Evolutionary conservation across 2,888 invertebrate species (phyloP), one percentile per base, ranked within the genome.

Genomic region (Matsumyia berberina): DNA sequence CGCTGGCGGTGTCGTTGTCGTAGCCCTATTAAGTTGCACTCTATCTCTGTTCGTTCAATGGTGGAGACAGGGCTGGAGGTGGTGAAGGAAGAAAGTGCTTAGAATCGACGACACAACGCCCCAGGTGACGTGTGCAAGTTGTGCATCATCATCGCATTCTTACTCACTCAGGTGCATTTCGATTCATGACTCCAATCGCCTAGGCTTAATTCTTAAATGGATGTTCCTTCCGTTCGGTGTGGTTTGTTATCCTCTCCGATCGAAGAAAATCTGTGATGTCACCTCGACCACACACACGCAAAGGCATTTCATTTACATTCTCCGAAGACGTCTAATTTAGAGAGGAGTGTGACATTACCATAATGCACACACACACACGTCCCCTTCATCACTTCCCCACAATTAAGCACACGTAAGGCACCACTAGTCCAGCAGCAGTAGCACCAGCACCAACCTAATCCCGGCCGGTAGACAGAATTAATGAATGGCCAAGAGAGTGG

Each of bases 401-500:
- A 66, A 69, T 53, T 76, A 17, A 80, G 49, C 62, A 51, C 69
- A 64, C 67, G 39, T 76, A 57, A 62, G 49, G 37, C 29, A 64
- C 44, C 37, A 53, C 51, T 15, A 24, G 9, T 24, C 12, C 60
- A 8, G 12, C 55, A 15, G 29, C 49, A 51, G 42, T 44, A 64
- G 37, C 58, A 53, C 37, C 24, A 62, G 17, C 49, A 57, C 73
- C 12, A 51, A 85, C 33, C 64, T 69, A 62, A 85, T 67, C 79
- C 79, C 70, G 35, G 19, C 46, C 62, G 72, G 72, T 49, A 79
- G 64, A 80, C 80, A 70, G 80, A 74, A 76, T 80, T 85, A 85
- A 85, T 85, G 85, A 85, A 80, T 85, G 85, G 66, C 74, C 74
- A 60, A 66, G 44, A 85, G 79, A 85, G 67, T 46, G 51, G 35